A percentile compares a stretch with the other conserved stretches of the same genome.
These are phyloP conservation scores for Cyclophora albipunctata DNA, from an alignment of 2,888 invertebrate genomes.

Conservation along the genomic window DNA sequence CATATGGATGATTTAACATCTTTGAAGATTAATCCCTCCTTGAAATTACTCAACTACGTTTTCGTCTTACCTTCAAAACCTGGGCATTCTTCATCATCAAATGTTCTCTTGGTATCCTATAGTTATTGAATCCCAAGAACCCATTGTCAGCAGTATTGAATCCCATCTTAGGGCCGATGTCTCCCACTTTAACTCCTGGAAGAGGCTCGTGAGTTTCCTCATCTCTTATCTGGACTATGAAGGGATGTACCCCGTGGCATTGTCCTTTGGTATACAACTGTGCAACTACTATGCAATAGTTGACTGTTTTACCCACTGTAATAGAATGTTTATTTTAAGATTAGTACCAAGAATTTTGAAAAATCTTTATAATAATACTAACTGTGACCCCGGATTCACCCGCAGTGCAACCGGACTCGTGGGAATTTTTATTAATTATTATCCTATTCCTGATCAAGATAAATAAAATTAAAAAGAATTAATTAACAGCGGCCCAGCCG, in stretches of 20 bases:
- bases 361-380: no score
- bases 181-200: conserved; percentile 90
- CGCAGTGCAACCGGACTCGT: no score
- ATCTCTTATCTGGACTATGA: conserved; percentile 91
- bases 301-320: conserved; percentile 92
- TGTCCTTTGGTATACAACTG: conserved; percentile 87
- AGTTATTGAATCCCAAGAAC: conserved; percentile 87
- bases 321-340: conserved; percentile 14
- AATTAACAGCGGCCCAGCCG: no score
- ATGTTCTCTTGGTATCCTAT: conserved; percentile 87
- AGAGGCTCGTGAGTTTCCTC: conserved; percentile 88
- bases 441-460: no score
- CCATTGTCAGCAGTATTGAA: conserved; percentile 94
- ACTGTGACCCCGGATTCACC: no score
- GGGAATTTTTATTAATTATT: no score
- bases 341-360: no score
- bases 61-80: conserved; percentile 75
- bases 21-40: no score
- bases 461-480: no score
- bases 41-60: no score
- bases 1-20: no score
- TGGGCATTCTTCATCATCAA: conserved; percentile 95
- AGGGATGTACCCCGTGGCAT: conserved; percentile 90
- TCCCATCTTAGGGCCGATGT: conserved; percentile 93
- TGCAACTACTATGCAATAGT: conserved; percentile 92